Percentiles rank a stretch among this genome's conserved stretches.
These are phyloP conservation scores for Saturnia japonica DNA, from an alignment of 2,888 invertebrate genomes.

Conservation along the genomic window DNA sequence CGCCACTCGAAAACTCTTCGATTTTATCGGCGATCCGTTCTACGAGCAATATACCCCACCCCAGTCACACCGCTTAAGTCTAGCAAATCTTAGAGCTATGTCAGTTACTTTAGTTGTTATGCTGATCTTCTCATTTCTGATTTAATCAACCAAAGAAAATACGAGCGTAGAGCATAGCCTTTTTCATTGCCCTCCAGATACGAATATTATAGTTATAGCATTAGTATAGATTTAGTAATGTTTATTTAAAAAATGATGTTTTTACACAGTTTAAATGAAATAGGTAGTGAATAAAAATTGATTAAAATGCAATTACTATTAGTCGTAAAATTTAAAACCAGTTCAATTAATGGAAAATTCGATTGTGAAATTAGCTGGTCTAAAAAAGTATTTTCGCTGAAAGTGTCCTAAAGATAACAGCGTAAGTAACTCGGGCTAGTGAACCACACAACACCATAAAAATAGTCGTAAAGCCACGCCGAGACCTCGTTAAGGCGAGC, in stretches of 20 bases:
- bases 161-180: no score
- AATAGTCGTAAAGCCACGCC: conserved; percentile 52
- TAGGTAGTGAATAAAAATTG: neutral
- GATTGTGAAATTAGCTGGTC: conserved; percentile 16
- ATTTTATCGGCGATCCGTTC: no score
- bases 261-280: neutral
- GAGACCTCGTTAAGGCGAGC: conserved; percentile 59
- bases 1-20: no score
- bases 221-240: neutral
- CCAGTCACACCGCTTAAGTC: no score
- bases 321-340: conserved; percentile 8
- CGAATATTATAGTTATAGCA: no score
- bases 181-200: no score
- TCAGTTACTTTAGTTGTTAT: no score
- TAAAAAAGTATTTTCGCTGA: conserved; percentile 20
- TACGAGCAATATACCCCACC: no score
- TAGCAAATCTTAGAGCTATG: no score
- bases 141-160: no score
- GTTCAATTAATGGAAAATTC: conserved; percentile 17
- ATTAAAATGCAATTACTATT: neutral
- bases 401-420: conserved; percentile 37
- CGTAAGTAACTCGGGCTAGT: conserved; percentile 43
- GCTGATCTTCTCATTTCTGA: no score
- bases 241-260: neutral
- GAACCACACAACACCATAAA: conserved; percentile 52